Evolutionary conservation across 2,113 vertebrate species (phyloP), one percentile per base, ranked within the genome.

Genomic region (Anoplopoma fimbria): DNA sequence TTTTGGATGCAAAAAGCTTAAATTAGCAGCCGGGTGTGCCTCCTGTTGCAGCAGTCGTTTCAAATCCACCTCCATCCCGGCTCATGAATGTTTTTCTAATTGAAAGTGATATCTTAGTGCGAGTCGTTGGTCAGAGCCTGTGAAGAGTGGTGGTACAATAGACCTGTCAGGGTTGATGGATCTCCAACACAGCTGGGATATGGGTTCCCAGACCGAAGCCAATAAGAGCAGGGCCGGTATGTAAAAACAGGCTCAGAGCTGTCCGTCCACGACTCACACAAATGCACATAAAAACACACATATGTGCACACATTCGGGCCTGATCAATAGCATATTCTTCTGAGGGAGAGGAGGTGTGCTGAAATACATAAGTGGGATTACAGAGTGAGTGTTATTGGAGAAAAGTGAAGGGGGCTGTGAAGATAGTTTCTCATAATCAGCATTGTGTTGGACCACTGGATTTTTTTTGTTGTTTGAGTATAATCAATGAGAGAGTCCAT

Each of bases 141-240:
- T 93, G 92, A 94, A 86, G 92, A 91, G 87, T 91, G 88, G 70
- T 86, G 80, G 86, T 82, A 94, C 93, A 95, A 94, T 94, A 90
- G 92, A 93, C 91, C 94, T 95, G 95, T 95, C 94, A 95, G 86
- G 89, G 81, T 91, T 95, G 93, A 95, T 95, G 93, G 93, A 94
- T 94, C 91, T 93, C 82, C 91, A 92, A 88, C 89, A 91, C 91
- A 93, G 89, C 91, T 92, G 87, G 88, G 89, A 88, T 91, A 91
- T 88, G 87, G 91, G 82, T 89, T 86, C 78, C 83, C 87, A 89
- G 86, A 93, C 90, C 69, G 69, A 93, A 91, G 88, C 92, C 90
- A 94, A 94, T 93, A 93, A 91, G 82, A 90, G 81, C 71, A 77
- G 67, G 79, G 71, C 86, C n/a, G 3, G 78, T 86, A 92, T 93